Base-by-base conservation (phyloP, 2,113 vertebrate genomes). In the Malurus elegans region DNA sequence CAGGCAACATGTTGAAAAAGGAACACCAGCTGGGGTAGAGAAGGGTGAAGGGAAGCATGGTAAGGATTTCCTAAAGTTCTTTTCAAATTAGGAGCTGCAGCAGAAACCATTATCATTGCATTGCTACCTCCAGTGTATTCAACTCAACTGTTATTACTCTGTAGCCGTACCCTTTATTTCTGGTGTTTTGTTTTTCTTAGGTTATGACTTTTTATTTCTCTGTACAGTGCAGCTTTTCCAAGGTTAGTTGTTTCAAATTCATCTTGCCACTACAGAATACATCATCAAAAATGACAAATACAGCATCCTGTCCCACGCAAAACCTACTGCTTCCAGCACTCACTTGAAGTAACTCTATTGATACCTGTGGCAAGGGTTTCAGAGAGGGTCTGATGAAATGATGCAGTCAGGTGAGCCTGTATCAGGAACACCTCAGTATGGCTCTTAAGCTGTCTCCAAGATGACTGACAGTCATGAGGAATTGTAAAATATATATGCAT, bases 271-370 rank as follows among this genome's bases (percentile, higher is more conserved):
- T 90, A 87, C 80, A 84, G 84, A 69, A 80, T 58, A 75, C 36
- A 19, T 15, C 40, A 90, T 78, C 69, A 92, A 80, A 92, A 92
- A 84, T 72, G 28, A 92, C 86, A 94, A 94, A 91, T 32, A 79
- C 50, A 84, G 40, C 44, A 80, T 54, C 65, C 58, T 79, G 61
- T 56, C 82, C 86, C 28, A 74, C 0, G 0, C 66, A 91, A 90
- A 91, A 67, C 42, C 42, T 64, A 40, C 48, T 70, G 80, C 48
- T 89, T 95, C 71, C 75, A 88, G 65, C 50, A 53, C 32, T 34
- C 61, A 19, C 57, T 51, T 57, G 19, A 29, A 92, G 38, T 64
- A 86, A 19, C 57, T 93, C 51, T 88, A 32, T 19, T 71, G 73
- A 79, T 64, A 92, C 28, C 21, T n/a, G 25, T 71, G 71, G 57